Base-by-base conservation (phyloP, 2,113 vertebrate species). In the Nannobrachium achirus region DNA sequence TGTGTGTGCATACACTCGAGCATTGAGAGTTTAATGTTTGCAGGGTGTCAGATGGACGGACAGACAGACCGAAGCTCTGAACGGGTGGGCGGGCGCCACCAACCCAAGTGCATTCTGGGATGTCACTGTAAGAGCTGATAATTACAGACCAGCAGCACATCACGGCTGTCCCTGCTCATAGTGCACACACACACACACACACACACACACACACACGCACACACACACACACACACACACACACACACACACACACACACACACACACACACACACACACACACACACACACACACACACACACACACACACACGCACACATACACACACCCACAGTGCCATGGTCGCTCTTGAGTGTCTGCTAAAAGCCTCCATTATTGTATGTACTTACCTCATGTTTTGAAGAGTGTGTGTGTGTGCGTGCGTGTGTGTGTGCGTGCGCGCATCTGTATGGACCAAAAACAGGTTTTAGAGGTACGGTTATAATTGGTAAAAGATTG, bases 51-150 rank as follows among this genome's bases (percentile, higher is more conserved):
- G n/a, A n/a, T n/a, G n/a, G 10, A 39, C 33, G 6, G 68, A 53
- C 59, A 39, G 57, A 20, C 41, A 46, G 41, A 68, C 65, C 58
- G 38, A 3, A 46, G 67, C 8, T 64, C 16, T 56, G 63, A 64
- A 71, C 70, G 55, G 44, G 52, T 71, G 56, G 68, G 53, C 73
- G 67, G 19, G 8, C 78, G 78, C 70, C 78, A 76, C 70, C 84
- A 66, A 75, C 66, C 63, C 67, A 52, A 66, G 53, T 73, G 69
- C 74, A 60, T 58, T 60, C 25, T 33, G 65, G 62, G 59, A 76
- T 75, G 83, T 83, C 70, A 76, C 83, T 75, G 25, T 73, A 59
- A 86, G 76, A 87, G 78, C 78, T 80, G 78, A 78, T 85, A 85
- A 89, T 90, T 86, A 88, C 78, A 88, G 72, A 71, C 78, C 58